phyloP scores from a whole-genome alignment of 2,797 vertebrate species.

The Falco concolor region DNA sequence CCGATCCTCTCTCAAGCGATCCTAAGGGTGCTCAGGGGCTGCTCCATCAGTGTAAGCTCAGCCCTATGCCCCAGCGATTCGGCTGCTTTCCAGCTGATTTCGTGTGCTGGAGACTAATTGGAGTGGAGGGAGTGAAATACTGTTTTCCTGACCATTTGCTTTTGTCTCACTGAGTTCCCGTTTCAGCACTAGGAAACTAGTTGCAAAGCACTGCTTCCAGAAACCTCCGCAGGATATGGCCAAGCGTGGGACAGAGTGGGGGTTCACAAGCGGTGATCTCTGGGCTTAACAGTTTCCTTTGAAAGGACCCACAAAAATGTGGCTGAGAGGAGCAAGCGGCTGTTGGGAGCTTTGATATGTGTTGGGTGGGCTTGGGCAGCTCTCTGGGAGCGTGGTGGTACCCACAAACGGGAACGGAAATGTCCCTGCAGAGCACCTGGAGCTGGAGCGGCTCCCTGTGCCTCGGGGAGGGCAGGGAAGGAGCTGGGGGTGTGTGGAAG shows the following conservation, averaged over 20 bases:
- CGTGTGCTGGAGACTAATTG: neutral
- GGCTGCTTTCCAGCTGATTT: neutral
- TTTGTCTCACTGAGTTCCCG: neutral
- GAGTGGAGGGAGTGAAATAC: neutral
- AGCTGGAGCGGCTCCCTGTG: accelerated
- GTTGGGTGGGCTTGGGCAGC: neutral
- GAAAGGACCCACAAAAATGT: neutral
- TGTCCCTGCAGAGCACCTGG: accelerated
- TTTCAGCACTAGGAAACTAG: neutral
- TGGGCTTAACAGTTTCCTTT: neutral
- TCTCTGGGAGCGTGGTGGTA: neutral
- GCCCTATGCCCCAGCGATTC: neutral
- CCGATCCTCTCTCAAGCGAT: neutral
- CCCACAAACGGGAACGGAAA: neutral
- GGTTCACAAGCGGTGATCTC: neutral
- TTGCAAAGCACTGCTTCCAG: neutral
- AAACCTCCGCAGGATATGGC: neutral
- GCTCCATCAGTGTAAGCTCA: neutral
- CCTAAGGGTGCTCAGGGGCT: neutral
- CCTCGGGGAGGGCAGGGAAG: neutral
- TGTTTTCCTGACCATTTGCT: neutral
- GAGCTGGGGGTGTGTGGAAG: neutral
- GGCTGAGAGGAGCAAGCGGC: neutral
- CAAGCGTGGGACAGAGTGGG: accelerated
- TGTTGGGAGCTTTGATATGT: neutral